Percentiles rank a stretch among this genome's conserved stretches.
phyloP scores from a whole-genome alignment of 2,113 vertebrate species.

The Gila orcuttii region DNA sequence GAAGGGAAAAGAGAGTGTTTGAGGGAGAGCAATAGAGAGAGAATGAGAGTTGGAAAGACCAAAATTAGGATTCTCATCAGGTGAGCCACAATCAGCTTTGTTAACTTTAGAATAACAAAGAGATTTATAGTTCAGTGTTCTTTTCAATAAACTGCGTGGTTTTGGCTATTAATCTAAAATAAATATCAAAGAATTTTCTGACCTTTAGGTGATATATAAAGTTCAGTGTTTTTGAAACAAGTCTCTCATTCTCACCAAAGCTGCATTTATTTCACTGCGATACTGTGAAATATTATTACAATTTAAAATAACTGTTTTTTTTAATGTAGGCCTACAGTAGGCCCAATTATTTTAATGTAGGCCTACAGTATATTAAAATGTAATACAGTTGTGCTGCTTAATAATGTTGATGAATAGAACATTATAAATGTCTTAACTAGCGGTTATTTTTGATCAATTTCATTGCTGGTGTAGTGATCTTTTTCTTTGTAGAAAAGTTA shows the following conservation, averaged over 20 bases:
- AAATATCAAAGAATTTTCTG: too few relatives aligned
- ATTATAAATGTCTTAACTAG: neutral
- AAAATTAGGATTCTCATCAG: constrained; percentile 41
- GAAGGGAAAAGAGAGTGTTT: neutral
- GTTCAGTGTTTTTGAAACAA: neutral
- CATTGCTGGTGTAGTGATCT: too few relatives aligned
- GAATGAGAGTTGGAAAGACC: neutral
- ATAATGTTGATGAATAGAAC: too few relatives aligned
- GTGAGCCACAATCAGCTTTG: constrained; percentile 6
- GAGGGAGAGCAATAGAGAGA: constrained; percentile 11
- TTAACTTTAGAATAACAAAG: neutral
- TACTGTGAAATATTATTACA: neutral
- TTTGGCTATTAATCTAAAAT: neutral
- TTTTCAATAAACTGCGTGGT: constrained; percentile 3
- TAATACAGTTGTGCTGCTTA: too few relatives aligned
- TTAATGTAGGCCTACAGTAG: neutral
- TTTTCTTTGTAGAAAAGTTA: too few relatives aligned
- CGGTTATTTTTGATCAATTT: neutral
- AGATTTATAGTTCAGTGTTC: neutral
- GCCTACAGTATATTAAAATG: neutral
- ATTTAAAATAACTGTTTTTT: neutral
- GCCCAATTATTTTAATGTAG: constrained; percentile 1
- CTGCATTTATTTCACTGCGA: neutral
- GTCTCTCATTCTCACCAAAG: neutral
- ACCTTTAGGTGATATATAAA: neutral